Conservation (phyloP, 30 jellyfish, hydroid and myxozoan species). For the Cassiopea andromeda region DNA sequence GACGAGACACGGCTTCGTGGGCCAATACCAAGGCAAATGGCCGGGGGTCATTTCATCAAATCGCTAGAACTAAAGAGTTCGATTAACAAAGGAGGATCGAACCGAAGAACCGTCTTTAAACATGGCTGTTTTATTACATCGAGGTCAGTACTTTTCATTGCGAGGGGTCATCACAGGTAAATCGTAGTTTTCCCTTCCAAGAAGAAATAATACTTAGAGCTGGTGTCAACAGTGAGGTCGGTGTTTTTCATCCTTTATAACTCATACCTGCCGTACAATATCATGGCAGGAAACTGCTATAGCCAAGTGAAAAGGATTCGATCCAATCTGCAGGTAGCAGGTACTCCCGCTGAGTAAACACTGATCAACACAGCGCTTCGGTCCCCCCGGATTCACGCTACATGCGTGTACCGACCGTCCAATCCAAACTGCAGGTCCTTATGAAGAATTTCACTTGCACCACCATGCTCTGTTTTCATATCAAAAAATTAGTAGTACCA, state of each 20-base stretch:
- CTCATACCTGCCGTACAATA: slow-evolving; percentile 7
- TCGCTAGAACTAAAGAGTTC: too few species aligned
- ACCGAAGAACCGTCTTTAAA: background rate
- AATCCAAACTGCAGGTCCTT: background rate
- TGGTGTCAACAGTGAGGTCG: background rate
- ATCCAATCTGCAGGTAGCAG: slow-evolving; percentile 6
- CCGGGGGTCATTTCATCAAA: slow-evolving; percentile 3
- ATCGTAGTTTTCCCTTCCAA: background rate
- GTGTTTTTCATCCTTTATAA: background rate
- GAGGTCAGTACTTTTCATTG: too few species aligned
- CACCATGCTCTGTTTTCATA: background rate
- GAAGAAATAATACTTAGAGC: background rate
- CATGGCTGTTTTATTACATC: background rate
- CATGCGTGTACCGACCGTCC: slow-evolving; percentile 12
- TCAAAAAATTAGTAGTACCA: background rate
- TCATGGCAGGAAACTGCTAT: background rate
- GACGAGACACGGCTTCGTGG: background rate
- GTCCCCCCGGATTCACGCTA: slow-evolving; percentile 16
- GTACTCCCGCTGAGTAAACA: slow-evolving; percentile 19
- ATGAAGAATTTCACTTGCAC: background rate
- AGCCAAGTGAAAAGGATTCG: background rate
- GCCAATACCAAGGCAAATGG: background rate
- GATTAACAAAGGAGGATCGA: background rate
- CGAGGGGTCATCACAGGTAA: too few species aligned
- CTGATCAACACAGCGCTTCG: background rate